phyloP scores from a whole-genome alignment of 2,888 invertebrate species.

The Neria commutata region DNA sequence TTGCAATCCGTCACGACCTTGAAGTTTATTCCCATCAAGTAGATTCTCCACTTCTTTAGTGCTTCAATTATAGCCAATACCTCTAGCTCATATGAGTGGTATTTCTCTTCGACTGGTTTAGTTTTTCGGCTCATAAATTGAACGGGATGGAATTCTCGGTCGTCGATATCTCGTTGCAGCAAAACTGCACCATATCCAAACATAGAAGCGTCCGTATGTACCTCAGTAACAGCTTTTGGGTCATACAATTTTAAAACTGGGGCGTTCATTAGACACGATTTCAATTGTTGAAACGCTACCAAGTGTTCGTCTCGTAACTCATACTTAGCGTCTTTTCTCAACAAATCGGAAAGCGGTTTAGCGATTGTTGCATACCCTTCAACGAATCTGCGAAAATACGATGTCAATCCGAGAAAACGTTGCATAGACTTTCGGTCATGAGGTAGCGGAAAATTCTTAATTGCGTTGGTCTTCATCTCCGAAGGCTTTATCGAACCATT shows the following conservation, averaged over 20 bases:
- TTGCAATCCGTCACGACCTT: constrained; percentile 12
- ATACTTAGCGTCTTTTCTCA: not conserved
- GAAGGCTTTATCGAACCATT: constrained; percentile 22
- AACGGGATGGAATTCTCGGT: too few relatives aligned
- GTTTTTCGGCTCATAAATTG: too few relatives aligned
- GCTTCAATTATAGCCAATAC: constrained; percentile 21
- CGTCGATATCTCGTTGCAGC: not conserved
- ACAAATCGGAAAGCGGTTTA: not conserved
- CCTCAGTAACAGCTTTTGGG: too few relatives aligned
- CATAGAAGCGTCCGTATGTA: too few relatives aligned
- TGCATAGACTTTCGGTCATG: constrained; percentile 18
- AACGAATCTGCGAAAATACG: not conserved
- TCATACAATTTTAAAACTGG: not conserved
- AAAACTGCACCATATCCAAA: not conserved
- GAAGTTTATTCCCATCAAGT: constrained; percentile 11
- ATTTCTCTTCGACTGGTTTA: not conserved
- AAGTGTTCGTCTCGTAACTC: not conserved
- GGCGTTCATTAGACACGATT: not conserved
- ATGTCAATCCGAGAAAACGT: not conserved
- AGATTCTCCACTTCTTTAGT: constrained; percentile 14
- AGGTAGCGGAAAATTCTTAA: constrained; percentile 20
- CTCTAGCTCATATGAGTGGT: constrained; percentile 25
- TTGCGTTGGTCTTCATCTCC: constrained; percentile 13
- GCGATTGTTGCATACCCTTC: not conserved
- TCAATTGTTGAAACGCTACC: not conserved